Evolutionary conservation across 2,888 invertebrate genomes (phyloP).

Genomic region (Allolobophora icterica): DNA sequence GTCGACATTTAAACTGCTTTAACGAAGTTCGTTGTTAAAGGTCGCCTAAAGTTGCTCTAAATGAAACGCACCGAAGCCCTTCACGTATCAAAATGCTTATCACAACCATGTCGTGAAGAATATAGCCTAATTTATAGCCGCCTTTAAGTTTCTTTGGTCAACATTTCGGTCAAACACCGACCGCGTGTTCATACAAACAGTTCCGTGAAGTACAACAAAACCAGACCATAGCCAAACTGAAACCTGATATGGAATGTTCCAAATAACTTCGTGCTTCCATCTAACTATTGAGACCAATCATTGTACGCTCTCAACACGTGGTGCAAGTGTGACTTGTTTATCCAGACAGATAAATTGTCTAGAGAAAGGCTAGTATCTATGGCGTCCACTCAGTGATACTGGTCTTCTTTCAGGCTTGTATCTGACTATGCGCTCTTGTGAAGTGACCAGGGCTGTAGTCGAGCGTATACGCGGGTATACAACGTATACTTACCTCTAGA

Average conservation of each 20-base stretch:
- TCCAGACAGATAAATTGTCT: too few species aligned
- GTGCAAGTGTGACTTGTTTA: neutral
- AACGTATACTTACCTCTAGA: too few species aligned
- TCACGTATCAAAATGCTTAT: neutral
- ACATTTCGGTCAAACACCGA: neutral
- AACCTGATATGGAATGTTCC: neutral
- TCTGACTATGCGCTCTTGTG: too few species aligned
- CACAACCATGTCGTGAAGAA: neutral
- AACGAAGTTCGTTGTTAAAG: neutral
- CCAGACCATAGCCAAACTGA: neutral
- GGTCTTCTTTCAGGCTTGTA: neutral
- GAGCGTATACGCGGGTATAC: too few species aligned
- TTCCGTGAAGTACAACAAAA: neutral
- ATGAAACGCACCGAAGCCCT: neutral
- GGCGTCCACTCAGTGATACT: neutral
- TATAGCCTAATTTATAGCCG: neutral
- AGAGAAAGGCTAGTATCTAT: neutral
- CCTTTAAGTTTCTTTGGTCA: neutral
- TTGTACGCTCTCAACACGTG: neutral
- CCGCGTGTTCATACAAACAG: neutral
- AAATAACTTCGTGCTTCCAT: neutral
- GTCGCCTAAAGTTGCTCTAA: too few species aligned
- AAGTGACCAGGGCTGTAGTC: too few species aligned
- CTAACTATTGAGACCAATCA: neutral
- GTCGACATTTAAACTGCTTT: neutral